These are phyloP conservation scores for Glaucidium brasilianum DNA, from an alignment of 2,113 vertebrate species.

Conservation along the genomic window DNA sequence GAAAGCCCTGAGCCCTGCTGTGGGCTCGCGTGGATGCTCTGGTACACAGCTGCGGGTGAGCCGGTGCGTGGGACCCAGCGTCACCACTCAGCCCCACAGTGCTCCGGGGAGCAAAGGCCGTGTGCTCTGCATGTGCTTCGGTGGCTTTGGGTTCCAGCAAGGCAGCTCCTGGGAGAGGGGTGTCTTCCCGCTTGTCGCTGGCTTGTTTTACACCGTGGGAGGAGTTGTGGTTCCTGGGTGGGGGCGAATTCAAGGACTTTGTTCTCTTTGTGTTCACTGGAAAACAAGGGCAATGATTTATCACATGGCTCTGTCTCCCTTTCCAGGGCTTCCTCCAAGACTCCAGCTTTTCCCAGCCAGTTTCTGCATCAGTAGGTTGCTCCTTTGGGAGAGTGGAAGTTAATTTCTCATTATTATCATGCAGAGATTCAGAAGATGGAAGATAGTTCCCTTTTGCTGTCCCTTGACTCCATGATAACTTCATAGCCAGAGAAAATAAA, in stretches of 20 bases:
- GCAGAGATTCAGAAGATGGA: neutral
- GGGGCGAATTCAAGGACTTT: neutral
- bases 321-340: neutral
- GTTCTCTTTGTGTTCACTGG: neutral
- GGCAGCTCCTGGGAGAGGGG: neutral
- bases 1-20: neutral
- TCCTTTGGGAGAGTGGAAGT: conserved; percentile 1
- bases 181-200: neutral
- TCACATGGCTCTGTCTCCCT: neutral
- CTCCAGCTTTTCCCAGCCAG: neutral
- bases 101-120: fast-evolving
- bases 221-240: neutral
- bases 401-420: conserved; percentile 1
- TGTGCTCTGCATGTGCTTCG: no score
- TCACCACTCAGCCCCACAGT: neutral
- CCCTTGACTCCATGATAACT: neutral
- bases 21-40: neutral
- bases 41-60: neutral
- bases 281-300: neutral
- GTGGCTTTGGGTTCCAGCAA: neutral
- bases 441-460: neutral
- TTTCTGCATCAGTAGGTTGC: neutral
- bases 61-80: fast-evolving
- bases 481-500: neutral
- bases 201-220: neutral